Base-by-base conservation (phyloP, 2,797 vertebrate genomes). In the Cuculus canorus region DNA sequence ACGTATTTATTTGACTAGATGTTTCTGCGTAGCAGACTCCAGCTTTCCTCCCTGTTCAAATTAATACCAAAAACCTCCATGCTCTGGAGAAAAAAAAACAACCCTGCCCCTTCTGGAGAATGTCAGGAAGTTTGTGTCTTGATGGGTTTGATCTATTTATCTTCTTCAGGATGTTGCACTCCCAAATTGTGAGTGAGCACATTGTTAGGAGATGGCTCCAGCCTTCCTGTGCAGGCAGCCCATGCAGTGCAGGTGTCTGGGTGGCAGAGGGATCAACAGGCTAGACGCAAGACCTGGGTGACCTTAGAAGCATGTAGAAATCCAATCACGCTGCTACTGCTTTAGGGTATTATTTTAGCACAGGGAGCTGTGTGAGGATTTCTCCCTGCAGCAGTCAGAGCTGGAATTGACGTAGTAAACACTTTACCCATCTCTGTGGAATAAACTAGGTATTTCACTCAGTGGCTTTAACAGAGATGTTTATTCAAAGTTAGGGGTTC, bases 1-100 rank as follows among this genome's bases (percentile, higher is more conserved):
- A 93, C 93, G 94, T 96, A 90, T 96, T 91, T 96, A 90, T 96
- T 97, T 95, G 96, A 93, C 81, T 96, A 56, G 88, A 82, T 94
- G 75, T 85, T 94, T 94, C 91, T 96, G 86, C 2, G 0, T 28
- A 92, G 73, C 94, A 95, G 88, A 59, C 61, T 93, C 71, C 88
- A 75, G 88, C 90, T 85, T 93, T 92, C 68, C 33, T 92, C 92
- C 53, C 39, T 19, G 5, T 37, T 90, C 77, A 47, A 84, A 94
- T 93, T 88, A 92, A 93, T 93, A 86, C 75, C 86, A 82, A 93
- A 48, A 90, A 43, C 22, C 71, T 88, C 83, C 0, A 0, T 24
- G 56, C 60, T 92, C 68, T 43, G 75, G 59, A 73, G 59, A 6
- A 76, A 78, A 82, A 50, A 52, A 47, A 47, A 22, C 17, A 47